Evolutionary conservation across 1,140 invertebrate genomes (phyloP), one percentile per base, ranked within the genome.

Genomic region (Tribolium madens): DNA sequence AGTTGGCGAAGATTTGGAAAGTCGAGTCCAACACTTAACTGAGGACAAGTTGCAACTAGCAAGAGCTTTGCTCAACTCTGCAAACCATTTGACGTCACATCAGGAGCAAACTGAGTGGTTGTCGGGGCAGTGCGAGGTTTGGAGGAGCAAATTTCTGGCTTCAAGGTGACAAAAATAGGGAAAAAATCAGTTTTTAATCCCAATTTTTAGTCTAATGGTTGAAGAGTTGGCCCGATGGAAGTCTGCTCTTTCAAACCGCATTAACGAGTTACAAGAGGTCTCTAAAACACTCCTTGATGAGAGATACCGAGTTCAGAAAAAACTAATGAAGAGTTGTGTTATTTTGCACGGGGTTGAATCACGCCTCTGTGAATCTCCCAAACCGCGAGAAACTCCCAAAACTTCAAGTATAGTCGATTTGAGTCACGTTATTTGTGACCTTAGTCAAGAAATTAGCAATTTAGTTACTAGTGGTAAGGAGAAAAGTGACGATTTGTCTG

Each of bases 141-240:
- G 96, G 96, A 91, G 96, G 77, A 97, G 95, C 82, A 98, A 98
- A 91, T 98, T 96, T 87, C 87, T 98, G 80, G 96, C 96, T 15
- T 96, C 95, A 88, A 97, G 92, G 93, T 94, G 86, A 26, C 21
- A 1, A 26, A 26, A 26, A 4, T 5, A 5, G 21, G 9, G 13
- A 3, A 60, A 71, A 75, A 9, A 7, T 46, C 46, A 5, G 21
- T 26, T 60, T 73, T 72, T 47, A 57, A 52, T 17, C 77, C n/a
- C 57, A 77, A 83, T 83, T 86, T 86, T 50, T 80, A 95, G 95
- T 85, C 90, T 97, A 68, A 95, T 97, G 92, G 92, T 96, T 5
- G 96, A 97, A 86, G 95, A 97, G 87, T 85, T 97, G 76, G 94
- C 95, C 1, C 89, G 90, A 73, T 95, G 94, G 90, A 96, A 96